These are phyloP conservation scores for Drosophila paramelanica DNA, from an alignment of 2,888 invertebrate genomes.

Conservation along the genomic window DNA sequence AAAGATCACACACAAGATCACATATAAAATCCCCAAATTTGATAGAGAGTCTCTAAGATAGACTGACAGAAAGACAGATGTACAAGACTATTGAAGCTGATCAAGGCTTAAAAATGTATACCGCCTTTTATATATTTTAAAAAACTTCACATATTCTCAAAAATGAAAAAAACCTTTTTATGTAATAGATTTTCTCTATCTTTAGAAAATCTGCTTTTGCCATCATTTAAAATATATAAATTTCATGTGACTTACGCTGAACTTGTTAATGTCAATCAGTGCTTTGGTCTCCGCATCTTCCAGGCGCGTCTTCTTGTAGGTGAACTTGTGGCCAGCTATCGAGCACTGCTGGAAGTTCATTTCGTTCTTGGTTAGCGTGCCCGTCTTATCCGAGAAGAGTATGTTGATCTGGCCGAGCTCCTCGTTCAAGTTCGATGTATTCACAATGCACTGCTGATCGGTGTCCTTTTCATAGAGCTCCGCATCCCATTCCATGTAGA, in stretches of 20 bases:
- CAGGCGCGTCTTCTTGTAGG: constrained; percentile 83
- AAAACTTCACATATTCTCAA: too few species aligned
- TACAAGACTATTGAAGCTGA: too few species aligned
- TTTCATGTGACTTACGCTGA: constrained; percentile 71
- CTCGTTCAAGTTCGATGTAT: constrained; percentile 94
- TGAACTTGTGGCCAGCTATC: constrained; percentile 87
- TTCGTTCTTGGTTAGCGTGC: constrained; percentile 93
- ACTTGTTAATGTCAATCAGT: constrained; percentile 82
- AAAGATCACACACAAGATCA: too few species aligned
- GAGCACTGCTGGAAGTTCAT: constrained; percentile 93
- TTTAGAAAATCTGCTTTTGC: too few species aligned
- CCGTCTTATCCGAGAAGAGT: constrained; percentile 94
- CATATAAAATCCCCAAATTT: too few species aligned
- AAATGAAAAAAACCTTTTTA: too few species aligned
- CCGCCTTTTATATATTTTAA: too few species aligned
- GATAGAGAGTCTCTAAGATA: too few species aligned
- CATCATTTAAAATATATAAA: too few species aligned
- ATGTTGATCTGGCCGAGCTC: constrained; percentile 93
- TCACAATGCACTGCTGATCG: constrained; percentile 89
- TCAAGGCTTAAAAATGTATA: too few species aligned
- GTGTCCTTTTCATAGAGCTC: constrained; percentile 88
- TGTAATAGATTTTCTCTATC: too few species aligned
- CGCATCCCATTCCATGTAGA: constrained; percentile 91
- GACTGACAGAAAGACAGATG: too few species aligned
- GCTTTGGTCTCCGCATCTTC: constrained; percentile 75